A percentile compares a stretch with the other conserved stretches of the same genome.
These are phyloP conservation scores for Ceratina japonica DNA, from an alignment of 1,140 invertebrate genomes.

Conservation along the genomic window DNA sequence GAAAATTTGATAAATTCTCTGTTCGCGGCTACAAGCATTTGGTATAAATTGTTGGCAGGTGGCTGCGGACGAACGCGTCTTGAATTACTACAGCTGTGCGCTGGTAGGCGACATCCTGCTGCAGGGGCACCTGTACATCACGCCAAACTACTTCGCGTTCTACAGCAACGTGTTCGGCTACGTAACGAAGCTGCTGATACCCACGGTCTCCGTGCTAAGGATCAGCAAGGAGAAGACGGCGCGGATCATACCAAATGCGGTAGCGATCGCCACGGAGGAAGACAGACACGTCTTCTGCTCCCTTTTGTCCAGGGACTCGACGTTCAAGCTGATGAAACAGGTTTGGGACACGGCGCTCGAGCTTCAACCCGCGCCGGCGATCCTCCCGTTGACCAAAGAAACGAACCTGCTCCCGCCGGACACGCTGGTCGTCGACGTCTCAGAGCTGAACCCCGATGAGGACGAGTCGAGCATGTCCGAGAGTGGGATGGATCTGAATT, in stretches of 20 bases:
- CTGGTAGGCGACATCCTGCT: constrained; percentile 94
- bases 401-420: constrained; percentile 66
- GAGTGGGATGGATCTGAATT: constrained; percentile 74
- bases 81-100: constrained; percentile 95
- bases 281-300: constrained; percentile 95
- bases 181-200: constrained; percentile 93
- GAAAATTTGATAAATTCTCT: background rate
- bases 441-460: constrained; percentile 72
- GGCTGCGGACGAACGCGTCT: constrained; percentile 86
- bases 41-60: constrained; percentile 77
- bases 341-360: constrained; percentile 83
- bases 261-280: constrained; percentile 90
- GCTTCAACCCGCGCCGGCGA: constrained; percentile 50
- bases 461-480: constrained; percentile 79
- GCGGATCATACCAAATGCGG: constrained; percentile 93
- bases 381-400: constrained; percentile 66
- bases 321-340: constrained; percentile 90
- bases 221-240: constrained; percentile 96
- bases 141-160: constrained; percentile 95
- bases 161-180: constrained; percentile 97
- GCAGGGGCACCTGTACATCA: constrained; percentile 95
- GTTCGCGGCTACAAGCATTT: background rate
- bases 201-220: constrained; percentile 88
- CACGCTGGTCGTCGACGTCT: constrained; percentile 69
- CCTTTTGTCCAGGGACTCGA: constrained; percentile 91